These are phyloP conservation scores for Monoplex corrugatus DNA, from an alignment of 2,888 invertebrate species.

Conservation along the genomic window DNA sequence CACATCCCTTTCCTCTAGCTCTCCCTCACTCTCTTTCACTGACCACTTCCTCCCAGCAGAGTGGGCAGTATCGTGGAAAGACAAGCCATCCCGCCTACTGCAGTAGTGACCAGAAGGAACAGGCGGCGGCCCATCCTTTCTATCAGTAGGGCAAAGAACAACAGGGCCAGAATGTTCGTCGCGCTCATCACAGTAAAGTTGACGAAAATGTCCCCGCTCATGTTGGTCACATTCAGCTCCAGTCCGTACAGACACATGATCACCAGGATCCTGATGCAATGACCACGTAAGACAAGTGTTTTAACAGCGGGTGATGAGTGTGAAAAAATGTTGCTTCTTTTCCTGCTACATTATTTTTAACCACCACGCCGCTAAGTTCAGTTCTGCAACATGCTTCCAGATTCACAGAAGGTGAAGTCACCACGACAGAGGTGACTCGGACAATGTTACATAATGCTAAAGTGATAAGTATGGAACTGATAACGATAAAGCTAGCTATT, in stretches of 20 bases:
- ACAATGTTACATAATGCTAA: too few relatives aligned
- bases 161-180: not conserved
- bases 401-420: too few relatives aligned
- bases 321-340: too few relatives aligned
- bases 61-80: not conserved
- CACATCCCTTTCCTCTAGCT: not conserved
- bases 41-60: not conserved
- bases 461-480: too few relatives aligned
- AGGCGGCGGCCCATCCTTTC: not conserved
- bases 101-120: not conserved
- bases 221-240: not conserved
- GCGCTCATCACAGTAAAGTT: not conserved
- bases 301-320: too few relatives aligned
- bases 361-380: too few relatives aligned
- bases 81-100: not conserved
- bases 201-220: not conserved
- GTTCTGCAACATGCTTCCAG: too few relatives aligned
- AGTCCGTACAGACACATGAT: not conserved
- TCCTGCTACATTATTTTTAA: too few relatives aligned
- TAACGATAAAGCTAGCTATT: too few relatives aligned
- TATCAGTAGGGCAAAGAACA: not conserved
- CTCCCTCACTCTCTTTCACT: not conserved
- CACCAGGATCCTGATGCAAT: not conserved
- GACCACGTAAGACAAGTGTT: too few relatives aligned
- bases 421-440: too few relatives aligned